Evolutionary conservation across 2,888 invertebrate species (phyloP).

Genomic region (Agriopis leucophaearia): DNA sequence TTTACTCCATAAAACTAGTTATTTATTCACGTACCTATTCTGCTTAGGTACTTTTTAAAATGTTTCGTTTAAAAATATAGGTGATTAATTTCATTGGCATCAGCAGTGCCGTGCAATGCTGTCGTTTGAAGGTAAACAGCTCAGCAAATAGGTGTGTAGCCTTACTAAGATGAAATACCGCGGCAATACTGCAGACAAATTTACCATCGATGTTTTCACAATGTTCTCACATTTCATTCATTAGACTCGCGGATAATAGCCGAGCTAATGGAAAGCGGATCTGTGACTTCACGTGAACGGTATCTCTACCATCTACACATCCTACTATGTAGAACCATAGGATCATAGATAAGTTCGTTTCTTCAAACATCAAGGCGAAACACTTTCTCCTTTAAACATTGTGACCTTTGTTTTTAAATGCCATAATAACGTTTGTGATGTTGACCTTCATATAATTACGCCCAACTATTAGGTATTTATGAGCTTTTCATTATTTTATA

Average conservation of each 20-base stretch:
- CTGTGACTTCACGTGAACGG: background rate
- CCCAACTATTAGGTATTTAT: conserved; percentile 31
- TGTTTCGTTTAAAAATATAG: conserved; percentile 11
- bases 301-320: conserved; percentile 24
- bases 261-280: conserved; percentile 39
- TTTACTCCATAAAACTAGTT: conserved; percentile 20
- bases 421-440: conserved; percentile 30
- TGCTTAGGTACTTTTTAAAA: conserved; percentile 13
- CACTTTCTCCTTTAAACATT: conserved; percentile 48
- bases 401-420: conserved; percentile 37
- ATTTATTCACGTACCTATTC: conserved; percentile 1
- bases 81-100: conserved; percentile 20
- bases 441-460: conserved; percentile 36
- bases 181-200: conserved; percentile 15
- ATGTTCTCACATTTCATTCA: conserved; percentile 39
- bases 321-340: conserved; percentile 24
- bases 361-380: conserved; percentile 36
- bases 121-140: conserved; percentile 38
- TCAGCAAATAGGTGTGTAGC: conserved; percentile 32
- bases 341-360: conserved; percentile 44
- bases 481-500: conserved; percentile 23
- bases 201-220: conserved; percentile 34
- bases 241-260: conserved; percentile 30
- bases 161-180: conserved; percentile 23
- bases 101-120: conserved; percentile 25